phyloP scores from a whole-genome alignment of 1,140 invertebrate genomes.

The Drosophila repletoides region DNA sequence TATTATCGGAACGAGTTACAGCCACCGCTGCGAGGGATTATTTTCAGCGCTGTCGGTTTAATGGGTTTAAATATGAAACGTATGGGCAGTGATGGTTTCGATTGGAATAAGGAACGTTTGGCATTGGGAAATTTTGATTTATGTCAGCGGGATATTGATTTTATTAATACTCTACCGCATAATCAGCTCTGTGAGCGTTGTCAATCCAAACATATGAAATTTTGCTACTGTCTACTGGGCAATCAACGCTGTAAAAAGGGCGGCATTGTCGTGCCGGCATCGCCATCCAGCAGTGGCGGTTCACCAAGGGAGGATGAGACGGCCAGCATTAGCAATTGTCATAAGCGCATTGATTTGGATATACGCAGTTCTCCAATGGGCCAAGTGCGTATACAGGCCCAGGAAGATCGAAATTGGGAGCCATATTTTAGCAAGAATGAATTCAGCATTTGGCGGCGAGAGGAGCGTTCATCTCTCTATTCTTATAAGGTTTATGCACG shows the following conservation, averaged over 20 bases:
- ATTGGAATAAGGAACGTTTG: constrained; percentile 70
- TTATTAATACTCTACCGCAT: constrained; percentile 59
- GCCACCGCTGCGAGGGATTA: constrained; percentile 60
- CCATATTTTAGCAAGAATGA: constrained; percentile 91
- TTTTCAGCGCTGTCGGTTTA: constrained; percentile 71
- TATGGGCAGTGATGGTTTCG: constrained; percentile 53
- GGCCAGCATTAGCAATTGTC: constrained; percentile 49
- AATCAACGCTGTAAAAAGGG: constrained; percentile 85
- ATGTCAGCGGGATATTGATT: constrained; percentile 67
- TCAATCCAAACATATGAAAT: constrained; percentile 83
- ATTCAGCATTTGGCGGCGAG: constrained; percentile 91
- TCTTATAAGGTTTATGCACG: constrained; percentile 93
- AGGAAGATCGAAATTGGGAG: constrained; percentile 86
- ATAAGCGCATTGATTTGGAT: constrained; percentile 28
- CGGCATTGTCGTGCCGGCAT: constrained; percentile 57
- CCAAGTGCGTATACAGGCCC: constrained; percentile 74
- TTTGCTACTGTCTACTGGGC: constrained; percentile 85
- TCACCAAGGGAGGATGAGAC: constrained; percentile 11
- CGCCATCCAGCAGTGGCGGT: constrained; percentile 38
- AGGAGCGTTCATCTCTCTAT: constrained; percentile 87
- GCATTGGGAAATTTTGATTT: constrained; percentile 65
- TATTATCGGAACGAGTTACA: constrained; percentile 82
- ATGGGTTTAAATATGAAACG: constrained; percentile 61
- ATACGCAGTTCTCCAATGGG: constrained; percentile 52
- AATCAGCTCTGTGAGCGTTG: constrained; percentile 83